Evolutionary conservation across 1,140 invertebrate species (phyloP).

Genomic region (Aphidius ervi): DNA sequence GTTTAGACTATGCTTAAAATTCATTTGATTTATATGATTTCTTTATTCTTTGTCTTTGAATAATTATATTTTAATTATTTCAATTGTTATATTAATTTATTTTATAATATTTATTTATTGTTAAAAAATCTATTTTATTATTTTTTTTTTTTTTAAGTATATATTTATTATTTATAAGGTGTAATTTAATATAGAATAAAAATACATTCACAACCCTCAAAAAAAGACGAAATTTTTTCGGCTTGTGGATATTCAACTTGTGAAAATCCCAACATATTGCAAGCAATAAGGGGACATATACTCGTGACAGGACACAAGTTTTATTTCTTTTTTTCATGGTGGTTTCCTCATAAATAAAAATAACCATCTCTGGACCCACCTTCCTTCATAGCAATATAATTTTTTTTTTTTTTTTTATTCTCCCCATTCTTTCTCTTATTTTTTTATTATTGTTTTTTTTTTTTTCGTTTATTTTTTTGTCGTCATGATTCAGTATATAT

Average conservation of each 20-base stretch:
- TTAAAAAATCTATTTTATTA: too few species aligned
- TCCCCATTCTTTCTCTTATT: background rate
- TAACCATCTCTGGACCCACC: slow-evolving; percentile 44
- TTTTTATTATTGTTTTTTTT: slow-evolving; percentile 3
- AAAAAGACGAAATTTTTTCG: slow-evolving; percentile 17
- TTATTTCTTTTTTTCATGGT: slow-evolving; percentile 47
- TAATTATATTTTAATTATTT: too few species aligned
- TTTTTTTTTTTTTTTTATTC: slow-evolving; percentile 4
- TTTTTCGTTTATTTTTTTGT: background rate
- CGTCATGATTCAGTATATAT: too few species aligned
- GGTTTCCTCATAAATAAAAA: slow-evolving; percentile 55
- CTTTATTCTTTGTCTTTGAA: too few species aligned
- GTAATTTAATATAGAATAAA: too few species aligned
- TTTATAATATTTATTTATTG: too few species aligned
- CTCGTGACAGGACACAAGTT: slow-evolving; percentile 28
- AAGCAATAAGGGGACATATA: slow-evolving; percentile 10
- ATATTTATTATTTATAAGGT: too few species aligned
- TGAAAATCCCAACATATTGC: slow-evolving; percentile 49
- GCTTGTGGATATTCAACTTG: slow-evolving; percentile 45
- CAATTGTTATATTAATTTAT: too few species aligned
- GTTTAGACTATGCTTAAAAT: too few species aligned
- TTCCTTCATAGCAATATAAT: background rate
- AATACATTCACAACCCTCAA: background rate
- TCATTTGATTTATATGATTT: too few species aligned
- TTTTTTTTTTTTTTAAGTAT: too few species aligned